Evolutionary conservation across 1,140 invertebrate genomes (phyloP), one percentile per base, ranked within the genome.

Genomic region (Drosophila chauvacae): DNA sequence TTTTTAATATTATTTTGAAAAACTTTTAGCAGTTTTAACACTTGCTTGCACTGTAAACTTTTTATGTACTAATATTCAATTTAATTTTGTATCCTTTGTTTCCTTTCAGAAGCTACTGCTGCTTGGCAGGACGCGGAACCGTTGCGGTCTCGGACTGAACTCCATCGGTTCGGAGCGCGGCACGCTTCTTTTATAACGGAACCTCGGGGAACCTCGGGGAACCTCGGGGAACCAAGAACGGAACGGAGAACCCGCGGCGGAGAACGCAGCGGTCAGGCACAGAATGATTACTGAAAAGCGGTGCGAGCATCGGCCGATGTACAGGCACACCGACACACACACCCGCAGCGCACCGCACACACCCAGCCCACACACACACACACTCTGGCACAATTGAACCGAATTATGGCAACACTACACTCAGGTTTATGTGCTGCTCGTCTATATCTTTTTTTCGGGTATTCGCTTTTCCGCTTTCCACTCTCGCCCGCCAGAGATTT

Each of bases 231-330:
- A 50, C 81, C 72, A 85, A 86, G 83, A 86, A 87, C 75, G 64
- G 70, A 88, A 39, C 53, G 53, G 53, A 53, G 50, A 53, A 88
- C 76, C 80, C 83, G 76, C 80, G 87, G 81, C 77, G 68, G 50
- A 53, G 82, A 77, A 77, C 83, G 71, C 80, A 88, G 81, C 77
- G 71, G 84, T 80, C 77, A 77, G 76, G 73, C 80, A 84, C 84
- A 87, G 77, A 87, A 87, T 81, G 85, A 86, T 86, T 86, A 86
- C 82, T 86, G 82, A 87, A 69, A 88, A 71, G 80, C 77, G 68
- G 61, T 72, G 64, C 77, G 68, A 80, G 83, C 85, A 87, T 88
- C 83, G 77, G 61, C 68, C 80, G 83, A 77, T 74, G 73, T 74
- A 37, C 68, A 63, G 70, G 64, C 41, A 81, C 30, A 71, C 45